These are phyloP conservation scores for Gymnocheta viridis DNA, from an alignment of 2,888 invertebrate species.

Conservation along the genomic window DNA sequence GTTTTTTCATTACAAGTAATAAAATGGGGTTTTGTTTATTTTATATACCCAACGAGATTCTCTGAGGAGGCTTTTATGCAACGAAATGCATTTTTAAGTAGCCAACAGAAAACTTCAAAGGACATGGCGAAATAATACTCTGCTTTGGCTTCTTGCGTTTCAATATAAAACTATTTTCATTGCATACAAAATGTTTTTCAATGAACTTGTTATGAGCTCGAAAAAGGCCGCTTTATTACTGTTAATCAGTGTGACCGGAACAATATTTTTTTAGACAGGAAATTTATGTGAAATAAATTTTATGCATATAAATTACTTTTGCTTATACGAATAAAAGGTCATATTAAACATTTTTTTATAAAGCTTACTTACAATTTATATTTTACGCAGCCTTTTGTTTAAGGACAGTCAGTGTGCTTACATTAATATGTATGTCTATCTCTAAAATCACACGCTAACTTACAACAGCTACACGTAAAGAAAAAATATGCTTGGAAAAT, in stretches of 20 bases:
- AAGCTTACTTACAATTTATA: too few species aligned
- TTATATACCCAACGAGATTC: neutral
- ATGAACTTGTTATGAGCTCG: neutral
- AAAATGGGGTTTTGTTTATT: neutral
- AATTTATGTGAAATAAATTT: neutral
- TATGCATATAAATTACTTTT: neutral
- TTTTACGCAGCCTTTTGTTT: too few species aligned
- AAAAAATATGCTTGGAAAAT: too few species aligned
- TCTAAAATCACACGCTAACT: too few species aligned
- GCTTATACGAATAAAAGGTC: too few species aligned
- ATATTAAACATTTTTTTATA: too few species aligned
- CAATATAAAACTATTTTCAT: neutral
- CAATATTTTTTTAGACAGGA: too few species aligned
- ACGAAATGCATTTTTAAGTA: slow-evolving; percentile 4
- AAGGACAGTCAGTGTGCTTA: too few species aligned
- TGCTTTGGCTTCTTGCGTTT: neutral
- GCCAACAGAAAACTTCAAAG: neutral
- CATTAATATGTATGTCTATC: too few species aligned
- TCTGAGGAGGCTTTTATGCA: neutral
- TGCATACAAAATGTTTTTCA: neutral
- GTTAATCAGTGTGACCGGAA: neutral
- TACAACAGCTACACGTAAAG: too few species aligned
- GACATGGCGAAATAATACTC: neutral
- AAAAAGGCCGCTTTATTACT: neutral
- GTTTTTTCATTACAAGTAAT: neutral